Conservation (phyloP, 2,797 vertebrate species). For the Bovichtus diacanthus region DNA sequence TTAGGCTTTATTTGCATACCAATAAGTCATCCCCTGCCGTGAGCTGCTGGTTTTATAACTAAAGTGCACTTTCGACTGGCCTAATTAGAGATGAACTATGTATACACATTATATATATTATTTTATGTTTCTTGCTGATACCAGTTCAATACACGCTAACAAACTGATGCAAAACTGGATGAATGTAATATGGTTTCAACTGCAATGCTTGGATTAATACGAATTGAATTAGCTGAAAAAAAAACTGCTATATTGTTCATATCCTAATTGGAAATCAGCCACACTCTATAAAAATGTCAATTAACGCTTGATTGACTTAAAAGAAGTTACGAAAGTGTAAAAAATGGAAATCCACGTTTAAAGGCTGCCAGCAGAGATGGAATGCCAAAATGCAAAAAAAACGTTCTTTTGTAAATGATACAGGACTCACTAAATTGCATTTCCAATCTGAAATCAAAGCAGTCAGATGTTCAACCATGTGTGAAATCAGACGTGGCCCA, state of each 20-base stretch:
- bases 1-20: conserved; percentile 74
- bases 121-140: conserved; percentile 29
- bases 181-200: conserved; percentile 3
- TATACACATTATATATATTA: not conserved
- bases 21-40: conserved; percentile 61
- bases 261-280: conserved; percentile 7
- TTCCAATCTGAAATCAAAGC: conserved; percentile 65
- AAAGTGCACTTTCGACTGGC: conserved; percentile 63
- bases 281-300: not conserved
- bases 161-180: conserved; percentile 13
- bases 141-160: conserved; percentile 3
- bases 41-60: conserved; percentile 48
- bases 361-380: not conserved
- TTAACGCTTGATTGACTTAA: conserved; percentile 10
- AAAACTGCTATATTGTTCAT: conserved; percentile 2
- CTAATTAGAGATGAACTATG: conserved; percentile 61
- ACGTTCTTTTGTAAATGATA: conserved; percentile 53
- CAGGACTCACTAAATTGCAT: conserved; percentile 51
- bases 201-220: not conserved
- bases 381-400: conserved; percentile 35
- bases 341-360: not conserved
- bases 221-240: conserved; percentile 17
- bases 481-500: conserved; percentile 68
- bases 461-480: conserved; percentile 55
- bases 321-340: not conserved